phyloP scores from a whole-genome alignment of 2,113 vertebrate species.

The Semnopithecus entellus region DNA sequence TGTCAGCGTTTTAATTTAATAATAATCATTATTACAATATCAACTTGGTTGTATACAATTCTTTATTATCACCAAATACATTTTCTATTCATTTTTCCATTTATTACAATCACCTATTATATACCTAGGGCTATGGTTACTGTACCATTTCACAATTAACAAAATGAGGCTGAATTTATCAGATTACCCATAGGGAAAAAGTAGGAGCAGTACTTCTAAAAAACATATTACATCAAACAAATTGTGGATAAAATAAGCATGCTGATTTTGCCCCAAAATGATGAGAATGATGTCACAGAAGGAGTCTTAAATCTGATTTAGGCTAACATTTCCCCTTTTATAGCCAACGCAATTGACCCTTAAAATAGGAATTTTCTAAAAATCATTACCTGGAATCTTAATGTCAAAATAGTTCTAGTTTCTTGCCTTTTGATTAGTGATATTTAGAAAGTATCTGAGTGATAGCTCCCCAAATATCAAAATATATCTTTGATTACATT shows the following conservation, averaged over 20 bases:
- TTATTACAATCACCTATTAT: background rate
- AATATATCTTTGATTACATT: constrained; percentile 44
- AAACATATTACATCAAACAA: background rate
- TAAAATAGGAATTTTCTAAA: background rate
- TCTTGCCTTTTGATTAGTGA: background rate
- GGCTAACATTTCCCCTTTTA: background rate
- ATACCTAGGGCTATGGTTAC: background rate
- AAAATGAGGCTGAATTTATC: background rate
- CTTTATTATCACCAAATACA: background rate
- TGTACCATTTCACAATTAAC: background rate
- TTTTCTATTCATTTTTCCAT: background rate
- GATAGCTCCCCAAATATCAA: constrained; percentile 4
- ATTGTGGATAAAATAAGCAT: background rate
- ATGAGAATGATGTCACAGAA: background rate
- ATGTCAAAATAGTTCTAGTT: background rate
- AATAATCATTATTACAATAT: background rate
- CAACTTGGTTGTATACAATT: background rate
- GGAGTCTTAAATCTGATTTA: background rate
- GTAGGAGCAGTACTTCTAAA: background rate
- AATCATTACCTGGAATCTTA: background rate
- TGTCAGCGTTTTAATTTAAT: constrained; percentile 5
- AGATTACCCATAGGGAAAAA: background rate
- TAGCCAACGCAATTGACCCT: background rate
- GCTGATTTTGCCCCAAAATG: background rate
- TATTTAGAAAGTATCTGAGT: constrained; percentile 5